phyloP scores from a whole-genome alignment of 2,797 vertebrate species.

The Aldrovandia affinis region DNA sequence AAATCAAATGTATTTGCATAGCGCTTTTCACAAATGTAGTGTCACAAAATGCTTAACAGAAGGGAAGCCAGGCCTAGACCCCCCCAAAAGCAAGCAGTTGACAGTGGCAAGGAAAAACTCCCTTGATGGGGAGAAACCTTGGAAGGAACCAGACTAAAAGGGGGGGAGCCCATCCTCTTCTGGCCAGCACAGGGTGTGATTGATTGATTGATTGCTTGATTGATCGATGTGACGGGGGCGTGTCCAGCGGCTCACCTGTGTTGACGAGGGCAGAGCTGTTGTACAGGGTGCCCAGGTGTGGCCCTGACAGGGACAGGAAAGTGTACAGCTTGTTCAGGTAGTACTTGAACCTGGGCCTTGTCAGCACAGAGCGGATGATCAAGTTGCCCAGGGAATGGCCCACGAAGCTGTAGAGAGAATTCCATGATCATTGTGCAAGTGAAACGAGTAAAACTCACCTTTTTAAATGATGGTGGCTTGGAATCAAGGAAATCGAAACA shows the following conservation, averaged over 20 bases:
- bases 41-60: no score
- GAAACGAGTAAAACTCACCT: neutral
- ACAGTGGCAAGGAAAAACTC: no score
- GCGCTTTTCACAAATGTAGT: no score
- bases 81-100: no score
- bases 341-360: constrained; percentile 93
- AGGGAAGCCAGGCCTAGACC: no score
- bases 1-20: no score
- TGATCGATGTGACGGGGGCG: no score
- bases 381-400: constrained; percentile 97
- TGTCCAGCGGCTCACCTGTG: constrained; percentile 78
- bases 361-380: constrained; percentile 96
- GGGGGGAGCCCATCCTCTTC: no score
- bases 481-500: neutral
- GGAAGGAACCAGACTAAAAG: no score
- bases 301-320: constrained; percentile 96
- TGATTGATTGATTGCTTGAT: no score
- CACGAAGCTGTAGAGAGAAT: constrained; percentile 84
- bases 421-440: neutral
- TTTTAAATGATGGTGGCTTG: neutral
- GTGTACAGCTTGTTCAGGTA: constrained; percentile 95
- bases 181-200: no score
- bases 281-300: constrained; percentile 96
- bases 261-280: constrained; percentile 98
- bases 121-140: no score